These are phyloP conservation scores for Strix occidentalis DNA, from an alignment of 2,797 vertebrate genomes.

Conservation along the genomic window DNA sequence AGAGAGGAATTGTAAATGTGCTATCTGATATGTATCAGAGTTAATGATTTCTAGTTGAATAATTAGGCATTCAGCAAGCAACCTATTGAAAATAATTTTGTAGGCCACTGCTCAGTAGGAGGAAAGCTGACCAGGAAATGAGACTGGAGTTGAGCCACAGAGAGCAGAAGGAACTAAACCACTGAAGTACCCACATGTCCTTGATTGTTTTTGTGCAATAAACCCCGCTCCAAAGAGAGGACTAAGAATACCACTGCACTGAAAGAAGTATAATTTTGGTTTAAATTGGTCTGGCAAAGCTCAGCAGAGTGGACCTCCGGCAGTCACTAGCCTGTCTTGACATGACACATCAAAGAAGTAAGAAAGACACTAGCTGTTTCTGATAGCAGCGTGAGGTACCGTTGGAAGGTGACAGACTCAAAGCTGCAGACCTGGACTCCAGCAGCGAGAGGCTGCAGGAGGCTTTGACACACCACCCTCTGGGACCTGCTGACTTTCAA, in stretches of 20 bases:
- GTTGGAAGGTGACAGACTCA: constrained; percentile 77
- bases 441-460: constrained; percentile 79
- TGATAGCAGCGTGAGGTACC: constrained; percentile 83
- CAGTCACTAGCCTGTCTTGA: constrained; percentile 67
- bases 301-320: constrained; percentile 49
- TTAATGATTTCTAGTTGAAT: not conserved
- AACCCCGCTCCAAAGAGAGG: not conserved
- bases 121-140: constrained; percentile 6
- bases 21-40: not conserved
- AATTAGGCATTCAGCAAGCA: not conserved
- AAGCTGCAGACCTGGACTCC: constrained; percentile 79
- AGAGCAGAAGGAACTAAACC: not conserved
- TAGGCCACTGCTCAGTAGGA: not conserved
- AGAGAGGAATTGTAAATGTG: not conserved
- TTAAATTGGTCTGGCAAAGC: constrained; percentile 66
- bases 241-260: not conserved
- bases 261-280: not conserved
- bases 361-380: constrained; percentile 79
- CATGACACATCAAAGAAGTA: constrained; percentile 93
- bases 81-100: not conserved
- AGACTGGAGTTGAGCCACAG: constrained; percentile 5
- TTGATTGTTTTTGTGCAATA: not conserved
- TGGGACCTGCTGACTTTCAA: constrained; percentile 80
- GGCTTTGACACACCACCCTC: constrained; percentile 77
- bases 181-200: not conserved